A percentile compares a stretch with the other conserved stretches of the same genome.
These are phyloP conservation scores for Mionectes macconnelli DNA, from an alignment of 2,113 vertebrate species.

Conservation along the genomic window DNA sequence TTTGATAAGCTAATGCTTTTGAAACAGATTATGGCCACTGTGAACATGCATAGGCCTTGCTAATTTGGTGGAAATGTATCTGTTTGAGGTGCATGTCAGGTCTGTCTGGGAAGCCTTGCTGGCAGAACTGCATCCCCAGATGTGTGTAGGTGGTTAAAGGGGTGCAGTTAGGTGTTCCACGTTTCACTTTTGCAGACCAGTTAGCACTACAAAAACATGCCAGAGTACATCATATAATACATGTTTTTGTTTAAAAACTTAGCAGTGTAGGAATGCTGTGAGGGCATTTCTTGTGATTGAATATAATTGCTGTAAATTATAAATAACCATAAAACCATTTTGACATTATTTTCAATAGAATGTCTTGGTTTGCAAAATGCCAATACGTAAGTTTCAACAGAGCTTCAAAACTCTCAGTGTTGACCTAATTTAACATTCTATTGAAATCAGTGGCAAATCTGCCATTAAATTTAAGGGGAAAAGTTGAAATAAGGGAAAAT, in stretches of 20 bases:
- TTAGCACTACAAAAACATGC: not conserved
- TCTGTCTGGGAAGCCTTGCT: not conserved
- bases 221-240: accelerated
- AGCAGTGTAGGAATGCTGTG: not conserved
- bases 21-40: not conserved
- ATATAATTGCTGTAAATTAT: not conserved
- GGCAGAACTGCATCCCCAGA: not conserved
- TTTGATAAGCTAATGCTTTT: not conserved
- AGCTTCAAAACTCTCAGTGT: not conserved
- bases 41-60: not conserved
- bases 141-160: accelerated
- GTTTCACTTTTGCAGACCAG: not conserved
- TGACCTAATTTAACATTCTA: not conserved
- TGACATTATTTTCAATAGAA: not conserved
- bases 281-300: not conserved
- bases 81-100: not conserved
- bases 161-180: not conserved
- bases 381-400: not conserved
- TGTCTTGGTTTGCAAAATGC: not conserved
- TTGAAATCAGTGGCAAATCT: not conserved
- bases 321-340: not conserved
- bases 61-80: not conserved
- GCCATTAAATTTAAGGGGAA: not conserved
- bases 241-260: not conserved
- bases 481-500: not conserved